A percentile compares a stretch with the other conserved stretches of the same genome.
Conservation (phyloP, 2,888 invertebrate genomes). For the Ornithoptera alexandrae region DNA sequence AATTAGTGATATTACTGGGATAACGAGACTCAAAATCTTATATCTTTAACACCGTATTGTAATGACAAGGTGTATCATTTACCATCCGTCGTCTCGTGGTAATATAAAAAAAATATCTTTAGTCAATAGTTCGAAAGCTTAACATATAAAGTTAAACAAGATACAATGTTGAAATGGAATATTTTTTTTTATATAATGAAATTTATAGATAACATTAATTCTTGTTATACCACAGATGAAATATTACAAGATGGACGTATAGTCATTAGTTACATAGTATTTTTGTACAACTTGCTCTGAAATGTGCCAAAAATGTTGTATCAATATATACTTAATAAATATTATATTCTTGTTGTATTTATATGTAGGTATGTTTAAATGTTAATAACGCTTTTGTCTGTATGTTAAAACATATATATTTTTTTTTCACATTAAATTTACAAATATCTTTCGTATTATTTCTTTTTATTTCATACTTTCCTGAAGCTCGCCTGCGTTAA, state of each 20-base stretch:
- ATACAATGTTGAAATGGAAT: not conserved
- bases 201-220: not conserved
- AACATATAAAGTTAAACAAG: not conserved
- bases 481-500: not conserved
- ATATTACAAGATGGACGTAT: not conserved
- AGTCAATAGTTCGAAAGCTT: not conserved
- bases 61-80: too few relatives aligned
- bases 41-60: too few relatives aligned
- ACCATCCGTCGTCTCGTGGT: not conserved
- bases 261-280: constrained; percentile 29
- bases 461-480: not conserved
- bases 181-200: not conserved
- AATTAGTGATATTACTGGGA: too few relatives aligned
- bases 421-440: constrained; percentile 8
- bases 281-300: constrained; percentile 29
- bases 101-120: not conserved
- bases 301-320: constrained; percentile 32
- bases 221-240: not conserved
- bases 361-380: not conserved
- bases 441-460: not conserved
- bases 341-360: constrained; percentile 4
- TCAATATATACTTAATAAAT: not conserved
- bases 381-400: not conserved
- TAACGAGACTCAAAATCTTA: too few relatives aligned
- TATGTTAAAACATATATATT: constrained; percentile 14